Evolutionary conservation across 64 coral and sea anemone genomes (phyloP), one percentile per base, ranked within the genome.

Genomic region (Montipora efflorescens): DNA sequence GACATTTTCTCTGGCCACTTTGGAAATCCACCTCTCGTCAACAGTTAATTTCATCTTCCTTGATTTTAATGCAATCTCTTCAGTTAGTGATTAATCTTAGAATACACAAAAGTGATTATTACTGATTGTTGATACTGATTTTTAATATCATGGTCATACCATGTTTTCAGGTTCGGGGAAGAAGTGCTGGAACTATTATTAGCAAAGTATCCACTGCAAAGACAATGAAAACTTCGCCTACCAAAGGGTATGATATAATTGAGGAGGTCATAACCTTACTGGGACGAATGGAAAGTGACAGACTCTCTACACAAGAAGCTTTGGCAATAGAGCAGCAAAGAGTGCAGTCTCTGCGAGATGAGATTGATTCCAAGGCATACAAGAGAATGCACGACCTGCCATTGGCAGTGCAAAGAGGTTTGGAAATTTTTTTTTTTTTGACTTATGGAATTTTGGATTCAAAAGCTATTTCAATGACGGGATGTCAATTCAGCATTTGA

Each of bases 331-430:
- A 99, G 77, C 84, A 77, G 76, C 84, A 89, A 78, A 82, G 92
- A 77, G 95, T 99, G 7, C 71, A 86, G 12, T 67, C 75, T 43
- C 84, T 99, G 73, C 52, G 92, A 50, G 76, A 92, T 52, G 91
- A 95, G 55, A 99, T 99, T 96, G 98, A 99, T 72, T 59, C 55
- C 21, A 89, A 74, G 46, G 98, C 98, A 21, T 94, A 92, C 75
- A 94, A 99, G 52, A 78, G 98, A 78, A 90, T 99, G 92, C 52
- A 92, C 7, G 86, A 99, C 59, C 74, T 99, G 11, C 98, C 98
- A 10, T 57, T 73, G 69, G 92, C 92, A 96, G 98, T 99, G 66
- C 98, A 99, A 91, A 99, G 76, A 94, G 98, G 98, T 99, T 88
- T 48, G 22, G 1, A 5, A 46, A 5, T 14, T 55, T 55, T 55